Evolutionary conservation across 2,888 invertebrate species (phyloP), one percentile per base, ranked within the genome.

Genomic region (Aradus depressus): DNA sequence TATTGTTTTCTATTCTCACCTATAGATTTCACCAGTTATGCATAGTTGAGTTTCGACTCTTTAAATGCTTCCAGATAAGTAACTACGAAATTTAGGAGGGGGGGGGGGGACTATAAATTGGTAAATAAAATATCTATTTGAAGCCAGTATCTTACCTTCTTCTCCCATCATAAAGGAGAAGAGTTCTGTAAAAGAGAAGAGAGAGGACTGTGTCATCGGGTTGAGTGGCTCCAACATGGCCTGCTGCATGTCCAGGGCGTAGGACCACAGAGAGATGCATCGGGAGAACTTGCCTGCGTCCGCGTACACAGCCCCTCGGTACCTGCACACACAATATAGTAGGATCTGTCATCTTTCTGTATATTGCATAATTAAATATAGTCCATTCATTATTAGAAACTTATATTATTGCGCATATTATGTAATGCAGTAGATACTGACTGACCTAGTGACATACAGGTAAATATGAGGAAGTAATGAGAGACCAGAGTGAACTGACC

Each of bases 161-260:
- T 92, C 92, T 23, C 87, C 84, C 67, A 92, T 80, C 89, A 96
- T 92, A 68, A 91, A 93, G 53, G 84, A 84, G 69, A 90, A 91
- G 26, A 96, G 76, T 69, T 97, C 96, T 2, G 92, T 89, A 69
- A 96, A 96, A 61, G 91, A 90, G 65, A 91, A 81, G 56, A 96
- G 76, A 57, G 89, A 89, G 66, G 90, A 90, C 68, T 93, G 92
- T 10, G 95, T 95, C 81, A 93, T 87, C 22, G 90, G 88, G 66
- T 89, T 90, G 44, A 96, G 76, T 18, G 95, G 88, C 61, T 92
- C 90, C 59, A 95, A 74, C 72, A 91, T 89, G 57, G 81, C 80
- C 66, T 92, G 90, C 69, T 95, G 95, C 88, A 93, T 92, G 66
- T 92, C 91, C 31, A 96, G 74, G 23, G 95, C 95, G 71, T 96